Base-by-base conservation (phyloP, 2,797 vertebrate genomes). In the Antrozous pallidus region DNA sequence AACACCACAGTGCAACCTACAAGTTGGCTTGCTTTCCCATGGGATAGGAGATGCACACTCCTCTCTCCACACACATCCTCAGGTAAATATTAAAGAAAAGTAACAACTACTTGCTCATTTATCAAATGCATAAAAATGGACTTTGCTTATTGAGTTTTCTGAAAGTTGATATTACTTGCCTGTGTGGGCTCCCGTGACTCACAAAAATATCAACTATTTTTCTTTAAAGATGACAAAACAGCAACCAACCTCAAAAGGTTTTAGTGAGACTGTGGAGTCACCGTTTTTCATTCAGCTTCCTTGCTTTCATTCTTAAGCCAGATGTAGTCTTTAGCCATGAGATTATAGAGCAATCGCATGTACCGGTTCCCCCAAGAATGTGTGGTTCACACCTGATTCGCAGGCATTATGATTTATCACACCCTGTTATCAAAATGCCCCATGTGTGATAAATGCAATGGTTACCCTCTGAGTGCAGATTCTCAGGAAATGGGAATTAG, bases 221-320 rank as follows among this genome's bases (percentile, higher is more conserved):
- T 74, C 67, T 74, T 83, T 51, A 73, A n/a, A n/a, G n/a, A 91
- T 90, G 49, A 67, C 67, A 26, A 91, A 84, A 89, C 54, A 91
- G 51, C 56, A 38, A 36, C 17, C 24, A 90, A 31, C 20, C 54
- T 87, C 77, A 63, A 18, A 75, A 71, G 65, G 12, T 0, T 26
- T 17, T 2, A 67, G 20, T 28, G 31, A 58, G 61, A 56, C 28
- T 9, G 7, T 22, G 12, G 6, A 56, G 26, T 54, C 38, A 45
- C 56, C 24, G 2, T 6, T 11, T 74, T 67, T 67, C 14, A 28
- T 22, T 67, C 40, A 22, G 28, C 17, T 70, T 67, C 22, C 31
- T 61, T 28, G 24, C 26, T 83, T 38, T 51, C 40, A 2, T 28
- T 36, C 80, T 73, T 73, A 20, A 24, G 61, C 45, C 73, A 63